Base-by-base conservation (phyloP, 2,797 vertebrate genomes). In the Podarcis siculus region DNA sequence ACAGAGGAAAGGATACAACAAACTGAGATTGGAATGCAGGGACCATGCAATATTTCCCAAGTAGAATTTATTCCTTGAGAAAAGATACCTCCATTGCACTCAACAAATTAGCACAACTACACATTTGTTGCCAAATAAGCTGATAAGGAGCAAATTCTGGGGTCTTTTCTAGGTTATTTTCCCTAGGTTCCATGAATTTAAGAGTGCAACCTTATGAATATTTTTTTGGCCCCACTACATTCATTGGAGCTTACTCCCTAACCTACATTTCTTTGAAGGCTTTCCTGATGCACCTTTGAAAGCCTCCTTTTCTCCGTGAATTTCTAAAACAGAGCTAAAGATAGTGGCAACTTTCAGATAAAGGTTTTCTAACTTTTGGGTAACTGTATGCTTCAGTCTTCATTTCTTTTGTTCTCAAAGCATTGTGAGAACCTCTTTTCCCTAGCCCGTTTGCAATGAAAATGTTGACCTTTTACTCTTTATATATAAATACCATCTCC, bases 401-500 rank as follows among this genome's bases (percentile, higher is more conserved):
- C 21, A 37, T 71, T 71, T 71, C n/a, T 79, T 49, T 79, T 86
- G 37, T 37, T 32, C 39, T 37, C 15, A 86, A 32, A 71, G 39
- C 23, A 37, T 79, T 58, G 3, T 79, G 61, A 86, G 78, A 69
- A 69, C 42, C 49, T 86, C 66, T 72, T 72, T 35, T 86, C 17
- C 42, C 32, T 72, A 58, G 45, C 85, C 8, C 7, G 17, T 80
- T 39, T 72, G 45, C n/a, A 72, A 58, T 86, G 79, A 86, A 79
- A 86, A 1, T 78, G n/a, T 30, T 82, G 71, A 82, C 78, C 19
- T 86, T 77, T 85, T 19, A n/a, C 67, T 35, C 75, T 89, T 66
- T 81, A 39, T 37, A 86, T 81, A 42, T 49, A 87, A 66, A 76
- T 75, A 88, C 25, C 5, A 76, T 88, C 83, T 85, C 1, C 79